A percentile compares a stretch with the other conserved stretches of the same genome.
Evolutionary conservation across 2,113 vertebrate species (phyloP).

Genomic region (Nothobranchius kuhntae): DNA sequence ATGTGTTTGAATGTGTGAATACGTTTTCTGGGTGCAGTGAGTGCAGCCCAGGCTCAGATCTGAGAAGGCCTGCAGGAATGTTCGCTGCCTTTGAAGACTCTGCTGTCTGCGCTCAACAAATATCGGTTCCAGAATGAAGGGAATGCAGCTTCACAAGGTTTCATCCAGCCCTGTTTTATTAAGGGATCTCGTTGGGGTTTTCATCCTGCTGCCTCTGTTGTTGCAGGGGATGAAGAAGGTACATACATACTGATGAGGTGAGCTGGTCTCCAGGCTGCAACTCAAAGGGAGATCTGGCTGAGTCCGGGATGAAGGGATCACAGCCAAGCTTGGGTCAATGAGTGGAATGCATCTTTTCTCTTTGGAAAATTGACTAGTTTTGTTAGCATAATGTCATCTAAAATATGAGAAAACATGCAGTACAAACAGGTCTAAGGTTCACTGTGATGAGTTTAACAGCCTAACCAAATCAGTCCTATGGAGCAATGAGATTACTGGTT

Average conservation of each 20-base stretch:
- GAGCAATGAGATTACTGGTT: too few species aligned
- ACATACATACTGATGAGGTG: constrained; percentile 72
- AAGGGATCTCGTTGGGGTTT: constrained; percentile 66
- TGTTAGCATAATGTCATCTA: not conserved
- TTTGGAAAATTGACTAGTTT: not conserved
- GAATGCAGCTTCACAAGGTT: constrained; percentile 74
- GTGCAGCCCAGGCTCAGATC: constrained; percentile 67
- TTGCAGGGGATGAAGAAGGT: constrained; percentile 55
- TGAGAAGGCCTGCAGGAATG: constrained; percentile 75
- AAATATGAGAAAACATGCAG: too few species aligned
- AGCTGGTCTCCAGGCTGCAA: constrained; percentile 48
- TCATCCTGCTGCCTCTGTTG: constrained; percentile 66
- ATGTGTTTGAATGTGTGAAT: not conserved
- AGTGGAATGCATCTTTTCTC: constrained; percentile 14
- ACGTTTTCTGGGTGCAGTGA: constrained; percentile 42
- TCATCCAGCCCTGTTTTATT: constrained; percentile 75
- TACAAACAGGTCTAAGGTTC: too few species aligned
- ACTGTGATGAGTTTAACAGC: too few species aligned
- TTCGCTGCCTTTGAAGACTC: constrained; percentile 73
- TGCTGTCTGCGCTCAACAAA: constrained; percentile 72
- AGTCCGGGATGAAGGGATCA: constrained; percentile 32
- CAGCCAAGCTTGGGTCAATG: constrained; percentile 21
- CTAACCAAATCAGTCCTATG: too few species aligned
- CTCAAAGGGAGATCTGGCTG: constrained; percentile 43
- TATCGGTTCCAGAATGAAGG: constrained; percentile 73